Evolutionary conservation across 2,113 vertebrate species (phyloP).

Genomic region (Antidorcas marsupialis): DNA sequence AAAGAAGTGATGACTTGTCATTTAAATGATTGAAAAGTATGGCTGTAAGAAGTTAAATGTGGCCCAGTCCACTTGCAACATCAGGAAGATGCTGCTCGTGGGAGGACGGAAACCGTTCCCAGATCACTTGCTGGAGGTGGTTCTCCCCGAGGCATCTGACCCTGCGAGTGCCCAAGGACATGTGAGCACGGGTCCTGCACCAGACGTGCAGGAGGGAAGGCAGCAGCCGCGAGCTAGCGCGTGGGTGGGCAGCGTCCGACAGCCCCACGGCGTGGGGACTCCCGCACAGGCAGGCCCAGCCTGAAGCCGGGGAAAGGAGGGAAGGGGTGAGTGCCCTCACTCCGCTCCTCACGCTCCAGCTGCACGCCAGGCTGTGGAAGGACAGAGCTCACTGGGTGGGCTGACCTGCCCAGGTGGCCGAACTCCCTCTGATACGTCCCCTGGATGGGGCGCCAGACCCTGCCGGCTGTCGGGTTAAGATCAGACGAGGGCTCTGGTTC

Average conservation of each 20-base stretch:
- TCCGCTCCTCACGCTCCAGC: background rate
- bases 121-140: background rate
- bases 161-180: fast-evolving
- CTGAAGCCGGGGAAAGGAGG: background rate
- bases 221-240: background rate
- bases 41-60: background rate
- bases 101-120: background rate
- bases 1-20: background rate
- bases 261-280: background rate
- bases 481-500: fast-evolving
- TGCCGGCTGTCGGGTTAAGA: background rate
- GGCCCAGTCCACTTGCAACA: background rate
- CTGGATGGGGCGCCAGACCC: background rate
- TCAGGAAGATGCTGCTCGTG: background rate
- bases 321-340: background rate
- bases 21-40: background rate
- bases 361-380: background rate
- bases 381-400: background rate
- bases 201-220: background rate
- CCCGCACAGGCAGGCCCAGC: background rate
- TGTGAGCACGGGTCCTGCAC: background rate
- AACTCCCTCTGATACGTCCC: background rate
- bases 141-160: background rate
- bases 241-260: background rate
- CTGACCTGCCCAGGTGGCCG: background rate